Evolutionary conservation across 2,113 vertebrate genomes (phyloP).

Genomic region (Brienomyrus brachyistius): DNA sequence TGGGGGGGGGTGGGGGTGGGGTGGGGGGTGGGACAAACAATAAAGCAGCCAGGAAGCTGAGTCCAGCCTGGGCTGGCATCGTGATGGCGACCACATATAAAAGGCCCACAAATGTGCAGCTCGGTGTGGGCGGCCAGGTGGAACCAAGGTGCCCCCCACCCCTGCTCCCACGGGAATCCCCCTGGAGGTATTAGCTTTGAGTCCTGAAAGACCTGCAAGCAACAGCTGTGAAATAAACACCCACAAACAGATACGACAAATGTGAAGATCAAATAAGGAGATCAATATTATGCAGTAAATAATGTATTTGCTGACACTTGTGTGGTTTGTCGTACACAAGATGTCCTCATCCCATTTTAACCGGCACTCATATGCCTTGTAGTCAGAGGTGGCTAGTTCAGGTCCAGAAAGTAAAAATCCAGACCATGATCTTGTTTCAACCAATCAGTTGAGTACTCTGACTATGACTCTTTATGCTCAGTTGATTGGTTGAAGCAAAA

Average conservation of each 20-base stretch:
- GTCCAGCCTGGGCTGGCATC: not conserved
- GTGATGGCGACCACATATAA: not conserved
- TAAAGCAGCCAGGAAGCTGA: not conserved
- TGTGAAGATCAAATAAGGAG: not conserved
- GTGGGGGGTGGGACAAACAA: not conserved
- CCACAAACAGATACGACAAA: not conserved
- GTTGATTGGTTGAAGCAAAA: not conserved
- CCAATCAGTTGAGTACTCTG: not conserved
- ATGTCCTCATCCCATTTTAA: not conserved
- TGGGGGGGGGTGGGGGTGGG: not conserved
- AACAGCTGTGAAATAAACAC: conserved; percentile 15
- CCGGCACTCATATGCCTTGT: not conserved
- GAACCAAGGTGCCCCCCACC: not conserved
- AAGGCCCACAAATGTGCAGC: not conserved
- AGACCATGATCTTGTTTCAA: not conserved
- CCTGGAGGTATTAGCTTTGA: not conserved
- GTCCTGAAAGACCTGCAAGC: not conserved
- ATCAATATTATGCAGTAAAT: not conserved
- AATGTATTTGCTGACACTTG: not conserved
- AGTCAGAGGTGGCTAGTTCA: not conserved
- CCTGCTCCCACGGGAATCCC: not conserved
- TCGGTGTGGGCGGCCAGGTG: not conserved
- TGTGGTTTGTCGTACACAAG: not conserved
- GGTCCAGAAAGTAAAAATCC: not conserved
- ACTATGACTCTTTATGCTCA: not conserved